A percentile compares a stretch with the other conserved stretches of the same genome.
phyloP scores from a whole-genome alignment of 2,113 vertebrate genomes.

The Pangasianodon gigas region DNA sequence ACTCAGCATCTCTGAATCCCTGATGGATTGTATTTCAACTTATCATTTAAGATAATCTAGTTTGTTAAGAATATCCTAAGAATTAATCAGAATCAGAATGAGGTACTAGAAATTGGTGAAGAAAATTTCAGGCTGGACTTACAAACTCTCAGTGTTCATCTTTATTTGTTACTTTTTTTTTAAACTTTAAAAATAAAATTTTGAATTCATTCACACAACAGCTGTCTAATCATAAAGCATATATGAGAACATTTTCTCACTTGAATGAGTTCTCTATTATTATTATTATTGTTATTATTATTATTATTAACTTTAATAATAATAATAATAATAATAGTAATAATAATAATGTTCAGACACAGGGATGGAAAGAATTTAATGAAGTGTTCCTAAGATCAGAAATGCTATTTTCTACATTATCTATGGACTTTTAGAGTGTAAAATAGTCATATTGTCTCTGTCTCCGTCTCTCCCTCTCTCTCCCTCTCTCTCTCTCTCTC shows the following conservation, averaged over 20 bases:
- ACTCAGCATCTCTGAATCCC: neutral
- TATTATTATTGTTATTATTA: too few relatives aligned
- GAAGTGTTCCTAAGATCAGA: too few relatives aligned
- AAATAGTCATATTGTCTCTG: neutral
- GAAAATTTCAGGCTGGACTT: neutral
- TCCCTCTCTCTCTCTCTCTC: neutral
- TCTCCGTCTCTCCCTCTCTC: neutral
- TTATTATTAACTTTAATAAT: too few relatives aligned
- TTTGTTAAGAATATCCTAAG: neutral
- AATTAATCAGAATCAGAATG: neutral
- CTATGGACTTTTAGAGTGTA: too few relatives aligned
- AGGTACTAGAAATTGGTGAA: neutral
- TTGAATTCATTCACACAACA: neutral
- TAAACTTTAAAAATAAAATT: neutral
- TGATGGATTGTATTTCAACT: neutral
- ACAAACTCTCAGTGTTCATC: neutral
- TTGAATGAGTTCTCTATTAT: neutral
- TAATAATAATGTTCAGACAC: neutral
- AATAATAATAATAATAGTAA: too few relatives aligned
- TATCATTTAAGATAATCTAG: neutral
- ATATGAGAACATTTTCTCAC: neutral
- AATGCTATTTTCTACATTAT: too few relatives aligned
- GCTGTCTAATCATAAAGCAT: neutral
- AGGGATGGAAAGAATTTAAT: neutral
- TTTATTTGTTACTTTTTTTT: too few relatives aligned